Base-by-base conservation (phyloP, 2,888 invertebrate species). In the Apomyelois bistriatella region DNA sequence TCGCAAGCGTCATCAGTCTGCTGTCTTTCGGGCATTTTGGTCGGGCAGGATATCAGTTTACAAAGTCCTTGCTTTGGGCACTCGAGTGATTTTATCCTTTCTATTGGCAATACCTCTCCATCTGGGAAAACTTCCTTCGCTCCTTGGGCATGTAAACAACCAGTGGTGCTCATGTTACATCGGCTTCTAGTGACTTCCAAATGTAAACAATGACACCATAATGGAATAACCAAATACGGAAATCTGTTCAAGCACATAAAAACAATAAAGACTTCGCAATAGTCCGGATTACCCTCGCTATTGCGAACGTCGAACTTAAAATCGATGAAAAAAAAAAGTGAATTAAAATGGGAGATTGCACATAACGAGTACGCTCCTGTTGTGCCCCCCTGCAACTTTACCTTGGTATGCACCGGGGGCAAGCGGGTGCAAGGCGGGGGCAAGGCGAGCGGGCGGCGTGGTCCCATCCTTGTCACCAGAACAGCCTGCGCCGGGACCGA, bases 361-460 rank as follows among this genome's bases (percentile, higher is more conserved):
- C 80, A 82, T 82, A 82, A 77, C 77, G 79, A 79, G 76, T 74
- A 70, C 80, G 74, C 76, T 82, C 83, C 85, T 76, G 77, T 71
- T 69, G 68, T 83, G 85, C 80, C 85, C 85, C 81, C 85, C 80
- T 72, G 67, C 75, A 80, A 79, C 76, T 80, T 89, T 89, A 88
- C 88, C 89, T 88, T 78, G 74, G 60, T 68, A 66, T 62, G 61
- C 57, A 38, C 37, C 37, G 22, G 37, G 66, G 64, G 61, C 62
- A 63, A 65, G 15, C 63, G 64, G 67, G 66, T 63, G 61, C 62
- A 63, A 66, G 22, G 63, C 65, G 67, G 61, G 68, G 56, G 61
- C 53, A 32, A 63, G 61, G 63, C 61, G 64, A 57, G 55, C 17
- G 37, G 28, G 30, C 32, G 56, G 54, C 43, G 54, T 32, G 52